Evolutionary conservation across 2,113 vertebrate genomes (phyloP).

Genomic region (Struthidea cinerea): DNA sequence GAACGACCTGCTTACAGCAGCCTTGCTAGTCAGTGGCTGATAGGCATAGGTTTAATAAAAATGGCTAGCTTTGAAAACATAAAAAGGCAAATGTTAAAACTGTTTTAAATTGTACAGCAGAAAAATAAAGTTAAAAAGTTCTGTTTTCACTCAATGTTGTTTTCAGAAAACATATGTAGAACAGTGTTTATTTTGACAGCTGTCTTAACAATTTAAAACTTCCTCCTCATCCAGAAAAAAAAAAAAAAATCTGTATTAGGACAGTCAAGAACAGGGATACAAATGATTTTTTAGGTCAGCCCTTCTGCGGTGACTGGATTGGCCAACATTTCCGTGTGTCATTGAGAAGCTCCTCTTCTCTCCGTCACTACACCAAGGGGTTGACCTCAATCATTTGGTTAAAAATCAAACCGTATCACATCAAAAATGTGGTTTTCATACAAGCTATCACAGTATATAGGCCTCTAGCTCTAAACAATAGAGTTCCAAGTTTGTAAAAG

Average conservation of each 20-base stretch:
- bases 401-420: conserved; percentile 82
- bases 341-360: conserved; percentile 74
- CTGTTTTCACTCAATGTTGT: conserved; percentile 77
- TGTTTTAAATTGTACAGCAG: conserved; percentile 85
- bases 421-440: conserved; percentile 81
- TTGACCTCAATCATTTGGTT: conserved; percentile 80
- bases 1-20: conserved; percentile 68
- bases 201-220: conserved; percentile 82
- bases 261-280: conserved; percentile 75
- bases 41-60: conserved; percentile 82
- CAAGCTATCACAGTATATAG: conserved; percentile 92
- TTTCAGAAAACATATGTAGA: conserved; percentile 81
- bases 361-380: conserved; percentile 74
- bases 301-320: conserved; percentile 72
- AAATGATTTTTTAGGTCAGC: conserved; percentile 77
- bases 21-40: conserved; percentile 66
- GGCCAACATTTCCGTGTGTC: conserved; percentile 66
- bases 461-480: conserved; percentile 88
- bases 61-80: conserved; percentile 84
- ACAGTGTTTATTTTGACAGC: conserved; percentile 78
- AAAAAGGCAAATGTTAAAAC: conserved; percentile 87
- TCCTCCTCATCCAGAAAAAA: conserved; percentile 73
- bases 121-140: conserved; percentile 87
- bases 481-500: conserved; percentile 82
- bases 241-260: conserved; percentile 66